Base-by-base conservation (phyloP, 2,888 invertebrate species). In the Lepas anatifera region DNA sequence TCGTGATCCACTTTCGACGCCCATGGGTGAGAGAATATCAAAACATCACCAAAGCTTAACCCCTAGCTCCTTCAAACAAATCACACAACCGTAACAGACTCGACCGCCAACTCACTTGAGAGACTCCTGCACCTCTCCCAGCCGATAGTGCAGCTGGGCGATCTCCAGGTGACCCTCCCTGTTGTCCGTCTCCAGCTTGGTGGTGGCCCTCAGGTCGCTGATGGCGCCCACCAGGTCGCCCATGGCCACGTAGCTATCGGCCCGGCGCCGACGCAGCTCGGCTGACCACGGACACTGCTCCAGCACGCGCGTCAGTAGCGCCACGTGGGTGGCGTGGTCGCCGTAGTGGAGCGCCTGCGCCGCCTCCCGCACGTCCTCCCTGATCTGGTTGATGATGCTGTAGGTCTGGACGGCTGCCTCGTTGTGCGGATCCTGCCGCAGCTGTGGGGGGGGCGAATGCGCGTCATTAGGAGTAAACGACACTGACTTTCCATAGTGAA, bases 91-190 rank as follows among this genome's bases (percentile, higher is more conserved):
- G 27, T 18, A 1, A 29, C 7, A 8, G 27, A 8, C 37, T 25
- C 46, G 46, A 16, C 25, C 32, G n/a, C 32, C 69, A 29, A 79
- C 81, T 80, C 77, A 90, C 89, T 88, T 90, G 48, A 99, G 83
- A 0, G 95, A 86, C 76, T 95, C 95, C 29, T 89, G 89, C 67
- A 94, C 92, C 76, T 97, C 93, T 4, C 98, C 99, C 70, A 95
- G 85, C 75, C 87, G 85, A 81, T 99, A 99, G 69, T 95, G 86
- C 72, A 98, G 81, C 70, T 85, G 83, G 67, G 95, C 87, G n/a
- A 98, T 84, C 74, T 90, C 88, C 76, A 85, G 86, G 80, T 86
- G 91, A 0, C 94, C 95, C 71, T 86, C 87, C 0, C 95, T 96
- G 78, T 95, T 94, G 82, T 99, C 99, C 74, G 90, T 87, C 72